These are phyloP conservation scores for Argyresthia goedartella DNA, from an alignment of 2,888 invertebrate genomes.

Conservation along the genomic window DNA sequence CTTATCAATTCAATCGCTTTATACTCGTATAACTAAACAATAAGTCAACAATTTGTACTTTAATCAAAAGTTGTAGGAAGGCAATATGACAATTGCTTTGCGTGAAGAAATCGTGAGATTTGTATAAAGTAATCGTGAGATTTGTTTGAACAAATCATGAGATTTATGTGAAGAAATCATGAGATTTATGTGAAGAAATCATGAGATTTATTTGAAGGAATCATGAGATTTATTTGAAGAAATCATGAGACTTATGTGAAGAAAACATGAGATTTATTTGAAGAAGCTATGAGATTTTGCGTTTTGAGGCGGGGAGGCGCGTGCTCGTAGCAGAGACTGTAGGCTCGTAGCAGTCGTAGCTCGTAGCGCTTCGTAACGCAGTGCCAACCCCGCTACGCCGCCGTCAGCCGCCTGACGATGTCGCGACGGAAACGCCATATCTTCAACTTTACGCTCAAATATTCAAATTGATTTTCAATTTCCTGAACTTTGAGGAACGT, in stretches of 20 bases:
- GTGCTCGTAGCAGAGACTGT: slow-evolving; percentile 2
- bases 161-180: too few relatives aligned
- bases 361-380: slow-evolving; percentile 22
- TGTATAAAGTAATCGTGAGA: too few relatives aligned
- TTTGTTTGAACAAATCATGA: too few relatives aligned
- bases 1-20: too few relatives aligned
- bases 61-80: too few relatives aligned
- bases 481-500: too few relatives aligned
- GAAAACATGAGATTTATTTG: too few relatives aligned
- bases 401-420: slow-evolving; percentile 26
- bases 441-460: slow-evolving; percentile 38
- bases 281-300: neutral
- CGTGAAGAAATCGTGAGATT: too few relatives aligned
- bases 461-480: slow-evolving; percentile 26
- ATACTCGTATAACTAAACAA: too few relatives aligned
- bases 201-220: neutral
- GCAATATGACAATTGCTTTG: too few relatives aligned
- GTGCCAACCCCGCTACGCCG: slow-evolving; percentile 41
- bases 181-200: neutral
- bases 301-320: neutral
- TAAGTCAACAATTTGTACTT: too few relatives aligned
- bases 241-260: neutral
- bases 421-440: slow-evolving; percentile 11
- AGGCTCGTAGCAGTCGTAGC: slow-evolving; percentile 14
- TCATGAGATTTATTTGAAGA: neutral